phyloP scores from a whole-genome alignment of 2,888 invertebrate genomes.

The Eupithecia insigniata region DNA sequence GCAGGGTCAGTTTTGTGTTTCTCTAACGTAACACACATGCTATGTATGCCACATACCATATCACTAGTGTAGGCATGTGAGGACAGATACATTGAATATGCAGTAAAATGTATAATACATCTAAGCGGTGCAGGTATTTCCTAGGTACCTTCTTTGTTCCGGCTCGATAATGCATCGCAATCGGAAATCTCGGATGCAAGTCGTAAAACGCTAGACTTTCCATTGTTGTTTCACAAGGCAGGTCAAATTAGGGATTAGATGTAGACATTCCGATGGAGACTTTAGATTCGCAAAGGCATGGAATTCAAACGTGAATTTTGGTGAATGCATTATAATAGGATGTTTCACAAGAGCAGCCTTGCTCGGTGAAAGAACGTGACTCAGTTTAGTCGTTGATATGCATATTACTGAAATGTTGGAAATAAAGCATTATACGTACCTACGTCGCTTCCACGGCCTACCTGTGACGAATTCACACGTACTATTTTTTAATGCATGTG shows the following conservation, averaged over 20 bases:
- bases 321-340: constrained; percentile 37
- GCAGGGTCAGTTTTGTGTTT: constrained; percentile 13
- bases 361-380: constrained; percentile 54
- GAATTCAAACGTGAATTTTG: constrained; percentile 12
- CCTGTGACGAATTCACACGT: too few species aligned
- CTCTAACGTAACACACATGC: not conserved
- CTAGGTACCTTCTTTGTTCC: constrained; percentile 1
- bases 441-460: not conserved
- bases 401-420: constrained; percentile 18
- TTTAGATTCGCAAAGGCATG: not conserved
- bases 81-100: constrained; percentile 1
- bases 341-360: constrained; percentile 64
- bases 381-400: constrained; percentile 54
- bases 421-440: not conserved
- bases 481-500: too few species aligned
- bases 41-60: not conserved
- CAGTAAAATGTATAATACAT: not conserved
- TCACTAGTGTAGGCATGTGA: not conserved
- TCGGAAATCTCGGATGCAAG: not conserved
- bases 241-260: constrained; percentile 4
- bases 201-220: not conserved
- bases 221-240: constrained; percentile 7
- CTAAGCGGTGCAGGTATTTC: not conserved
- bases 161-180: not conserved
- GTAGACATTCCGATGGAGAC: not conserved